Percentiles rank a stretch among this genome's conserved stretches.
Evolutionary conservation across 2,797 vertebrate genomes (phyloP).

Genomic region (Enteromius radiatus): DNA sequence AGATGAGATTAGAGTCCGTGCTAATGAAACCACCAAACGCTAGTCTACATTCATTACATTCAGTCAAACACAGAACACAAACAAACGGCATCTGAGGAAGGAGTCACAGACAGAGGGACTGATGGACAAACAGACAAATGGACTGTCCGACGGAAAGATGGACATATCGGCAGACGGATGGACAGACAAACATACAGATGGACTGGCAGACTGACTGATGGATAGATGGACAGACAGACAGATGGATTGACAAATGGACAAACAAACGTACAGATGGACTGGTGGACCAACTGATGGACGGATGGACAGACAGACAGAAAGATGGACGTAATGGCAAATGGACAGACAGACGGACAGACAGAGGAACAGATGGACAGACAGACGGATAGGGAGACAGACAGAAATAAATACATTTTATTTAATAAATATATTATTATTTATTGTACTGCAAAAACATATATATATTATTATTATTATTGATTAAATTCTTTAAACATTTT

Average conservation of each 20-base stretch:
- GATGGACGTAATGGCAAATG: too few relatives aligned
- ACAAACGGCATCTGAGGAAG: not conserved
- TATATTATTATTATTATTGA: too few relatives aligned
- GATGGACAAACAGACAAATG: not conserved
- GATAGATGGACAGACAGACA: too few relatives aligned
- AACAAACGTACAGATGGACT: too few relatives aligned
- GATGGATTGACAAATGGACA: accelerated
- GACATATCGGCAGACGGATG: not conserved
- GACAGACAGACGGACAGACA: too few relatives aligned
- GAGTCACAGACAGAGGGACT: not conserved
- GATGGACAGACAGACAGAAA: too few relatives aligned
- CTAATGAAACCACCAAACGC: conserved; percentile 60
- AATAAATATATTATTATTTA: not conserved
- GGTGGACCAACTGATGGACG: accelerated
- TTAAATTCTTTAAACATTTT: too few relatives aligned
- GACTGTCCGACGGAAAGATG: too few relatives aligned
- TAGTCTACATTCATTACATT: conserved; percentile 46
- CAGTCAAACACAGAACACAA: conserved; percentile 17
- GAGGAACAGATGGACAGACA: too few relatives aligned
- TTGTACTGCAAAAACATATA: not conserved
- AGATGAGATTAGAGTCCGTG: conserved; percentile 43
- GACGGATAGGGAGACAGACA: too few relatives aligned
- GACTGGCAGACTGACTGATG: not conserved
- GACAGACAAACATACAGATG: too few relatives aligned
- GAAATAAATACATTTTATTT: too few relatives aligned